Evolutionary conservation across 2,797 vertebrate genomes (phyloP), one percentile per base, ranked within the genome.

Genomic region (Xerus rutilus): DNA sequence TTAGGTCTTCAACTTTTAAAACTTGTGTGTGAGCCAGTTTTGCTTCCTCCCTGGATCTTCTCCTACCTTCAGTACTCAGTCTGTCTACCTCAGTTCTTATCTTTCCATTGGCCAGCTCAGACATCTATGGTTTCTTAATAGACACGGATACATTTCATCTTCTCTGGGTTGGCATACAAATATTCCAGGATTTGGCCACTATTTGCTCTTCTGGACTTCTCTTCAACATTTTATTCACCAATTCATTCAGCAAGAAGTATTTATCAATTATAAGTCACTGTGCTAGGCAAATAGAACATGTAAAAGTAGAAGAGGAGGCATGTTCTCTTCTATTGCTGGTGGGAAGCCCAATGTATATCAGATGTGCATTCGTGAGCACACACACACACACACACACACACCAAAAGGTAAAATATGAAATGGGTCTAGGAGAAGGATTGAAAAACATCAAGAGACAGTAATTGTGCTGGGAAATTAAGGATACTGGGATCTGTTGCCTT

Each of bases 191-290:
- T 70, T 77, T 77, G 59, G 86, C 52, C 43, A 54, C 30, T 77
- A 1, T 81, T 67, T 84, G 47, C 23, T 86, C 43, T 76, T 87
- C 81, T 79, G 79, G 28, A 49, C 52, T 78, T 86, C 57, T 77
- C 57, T 64, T 73, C 49, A 47, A 25, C 35, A 52, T 65, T 78
- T 86, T 85, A 84, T 87, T 92, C 52, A 76, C 35, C 45, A 57
- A 89, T 77, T 79, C 72, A 67, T 84, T 93, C 82, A 73, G 57
- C 64, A 73, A 82, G 78, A 95, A 76, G 47, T 54, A 39, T 77
- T 67, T 86, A 69, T 39, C 39, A 11, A 67, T n/a, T 62, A 35
- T 76, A 67, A 67, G 52, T 64, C 89, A 72, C 28, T 78, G 15
- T 74, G 28, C 65, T n/a, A 47, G 39, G 59, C 64, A 89, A 92